Conservation (phyloP, 2,888 invertebrate genomes). For the Plagiodera versicolora region DNA sequence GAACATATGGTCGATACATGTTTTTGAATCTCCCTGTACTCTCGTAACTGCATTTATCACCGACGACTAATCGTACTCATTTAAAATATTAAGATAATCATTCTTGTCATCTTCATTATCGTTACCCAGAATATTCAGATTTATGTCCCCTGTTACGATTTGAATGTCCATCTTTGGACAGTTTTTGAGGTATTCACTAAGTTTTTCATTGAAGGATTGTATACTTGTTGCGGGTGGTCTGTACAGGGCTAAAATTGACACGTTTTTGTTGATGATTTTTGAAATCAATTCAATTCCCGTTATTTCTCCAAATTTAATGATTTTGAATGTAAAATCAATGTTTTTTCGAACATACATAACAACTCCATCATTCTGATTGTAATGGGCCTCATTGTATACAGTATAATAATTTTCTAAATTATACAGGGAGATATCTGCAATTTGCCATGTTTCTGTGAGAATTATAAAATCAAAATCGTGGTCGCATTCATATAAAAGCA, state of each 20-base stretch:
- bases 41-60: slow-evolving; percentile 1
- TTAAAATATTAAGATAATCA: slow-evolving; percentile 6
- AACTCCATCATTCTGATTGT: no score
- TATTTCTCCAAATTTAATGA: slow-evolving; percentile 1
- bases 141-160: slow-evolving; percentile 5
- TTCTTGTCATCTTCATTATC: neutral
- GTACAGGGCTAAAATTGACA: slow-evolving; percentile 1
- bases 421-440: slow-evolving; percentile 5
- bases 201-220: slow-evolving; percentile 7
- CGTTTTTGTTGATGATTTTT: neutral
- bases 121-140: slow-evolving; percentile 1
- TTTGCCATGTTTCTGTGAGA: slow-evolving; percentile 11
- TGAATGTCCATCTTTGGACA: neutral
- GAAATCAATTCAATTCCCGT: neutral
- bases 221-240: slow-evolving; percentile 6
- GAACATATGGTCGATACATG: slow-evolving; percentile 4
- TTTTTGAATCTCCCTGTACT: slow-evolving; percentile 7
- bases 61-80: slow-evolving; percentile 2
- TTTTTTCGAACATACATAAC: no score
- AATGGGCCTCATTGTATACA: slow-evolving; percentile 3
- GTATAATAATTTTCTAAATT: slow-evolving; percentile 4
- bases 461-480: slow-evolving; percentile 5
- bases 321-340: neutral
- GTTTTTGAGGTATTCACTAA: slow-evolving; percentile 3
- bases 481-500: no score